Evolutionary conservation across 1,140 invertebrate species (phyloP).

Genomic region (Aplysia californica): DNA sequence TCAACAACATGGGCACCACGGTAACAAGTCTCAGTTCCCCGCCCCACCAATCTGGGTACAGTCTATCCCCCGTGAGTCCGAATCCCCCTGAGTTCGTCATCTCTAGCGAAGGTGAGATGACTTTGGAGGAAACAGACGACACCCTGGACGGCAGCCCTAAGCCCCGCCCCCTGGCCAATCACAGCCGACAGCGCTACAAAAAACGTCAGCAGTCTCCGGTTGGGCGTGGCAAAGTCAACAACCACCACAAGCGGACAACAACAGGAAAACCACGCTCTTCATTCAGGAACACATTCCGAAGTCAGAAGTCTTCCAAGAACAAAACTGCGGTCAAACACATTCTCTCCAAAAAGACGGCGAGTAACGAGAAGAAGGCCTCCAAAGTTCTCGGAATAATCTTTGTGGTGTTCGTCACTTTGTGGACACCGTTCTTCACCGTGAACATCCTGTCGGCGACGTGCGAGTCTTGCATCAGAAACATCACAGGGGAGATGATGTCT

Average conservation of each 20-base stretch:
- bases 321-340: constrained; percentile 35
- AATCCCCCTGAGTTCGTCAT: constrained; percentile 6
- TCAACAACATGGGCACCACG: not conserved
- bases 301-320: not conserved
- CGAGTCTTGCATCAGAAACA: constrained; percentile 41
- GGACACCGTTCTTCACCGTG: constrained; percentile 67
- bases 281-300: constrained; percentile 30
- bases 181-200: not conserved
- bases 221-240: not conserved
- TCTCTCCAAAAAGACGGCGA: constrained; percentile 55
- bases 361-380: constrained; percentile 64
- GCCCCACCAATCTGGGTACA: not conserved
- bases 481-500: constrained; percentile 56
- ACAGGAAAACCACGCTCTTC: constrained; percentile 4
- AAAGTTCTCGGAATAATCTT: constrained; percentile 68
- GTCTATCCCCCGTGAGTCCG: constrained; percentile 3
- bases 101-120: constrained; percentile 35
- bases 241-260: no score
- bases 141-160: constrained; percentile 28
- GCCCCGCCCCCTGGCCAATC: not conserved
- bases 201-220: not conserved
- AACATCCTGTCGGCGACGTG: constrained; percentile 63
- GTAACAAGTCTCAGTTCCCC: not conserved
- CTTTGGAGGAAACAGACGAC: constrained; percentile 35
- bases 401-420: constrained; percentile 62